phyloP scores from a whole-genome alignment of 1,140 invertebrate genomes.

The Apis laboriosa region DNA sequence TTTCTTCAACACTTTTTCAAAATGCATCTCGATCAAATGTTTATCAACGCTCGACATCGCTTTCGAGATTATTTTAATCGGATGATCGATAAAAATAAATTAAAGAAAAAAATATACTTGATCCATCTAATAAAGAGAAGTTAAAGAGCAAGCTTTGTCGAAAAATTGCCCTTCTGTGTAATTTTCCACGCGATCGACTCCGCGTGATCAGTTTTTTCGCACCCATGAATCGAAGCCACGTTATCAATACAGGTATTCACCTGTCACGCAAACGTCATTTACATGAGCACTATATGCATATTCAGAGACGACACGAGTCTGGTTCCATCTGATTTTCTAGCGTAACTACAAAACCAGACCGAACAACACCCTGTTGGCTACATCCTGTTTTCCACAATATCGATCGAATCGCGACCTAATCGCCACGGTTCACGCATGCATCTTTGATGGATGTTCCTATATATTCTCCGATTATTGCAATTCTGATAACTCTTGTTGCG shows the following conservation, averaged over 20 bases:
- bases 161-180: too few relatives aligned
- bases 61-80: too few relatives aligned
- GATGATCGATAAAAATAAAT: too few relatives aligned
- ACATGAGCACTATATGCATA: not conserved
- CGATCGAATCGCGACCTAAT: constrained; percentile 6
- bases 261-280: constrained; percentile 30
- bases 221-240: not conserved
- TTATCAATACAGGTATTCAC: constrained; percentile 20
- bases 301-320: not conserved
- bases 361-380: not conserved
- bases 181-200: constrained; percentile 7
- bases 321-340: constrained; percentile 21
- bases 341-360: not conserved
- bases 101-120: too few relatives aligned
- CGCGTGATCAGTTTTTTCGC: too few relatives aligned
- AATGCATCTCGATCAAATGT: too few relatives aligned
- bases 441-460: not conserved
- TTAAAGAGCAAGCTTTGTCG: not conserved
- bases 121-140: too few relatives aligned
- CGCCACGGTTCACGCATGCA: not conserved
- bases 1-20: too few relatives aligned
- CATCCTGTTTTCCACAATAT: not conserved
- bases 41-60: too few relatives aligned
- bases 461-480: too few relatives aligned
- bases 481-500: too few relatives aligned